Evolutionary conservation across 2,113 vertebrate genomes (phyloP).

Genomic region (human): DNA sequence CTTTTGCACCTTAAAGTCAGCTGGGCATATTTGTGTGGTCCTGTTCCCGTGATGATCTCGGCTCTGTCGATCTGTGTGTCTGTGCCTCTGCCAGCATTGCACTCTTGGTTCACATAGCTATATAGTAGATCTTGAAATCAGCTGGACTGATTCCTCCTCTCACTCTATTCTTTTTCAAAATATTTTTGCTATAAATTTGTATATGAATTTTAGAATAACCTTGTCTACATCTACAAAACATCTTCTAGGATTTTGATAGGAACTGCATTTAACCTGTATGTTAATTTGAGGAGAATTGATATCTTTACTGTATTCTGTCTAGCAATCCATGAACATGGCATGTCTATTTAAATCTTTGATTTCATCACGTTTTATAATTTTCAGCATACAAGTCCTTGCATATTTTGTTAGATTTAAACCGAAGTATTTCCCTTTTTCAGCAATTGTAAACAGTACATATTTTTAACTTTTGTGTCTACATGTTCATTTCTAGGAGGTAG

Average conservation of each 20-base stretch:
- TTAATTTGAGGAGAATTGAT: neutral
- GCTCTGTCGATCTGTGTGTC: neutral
- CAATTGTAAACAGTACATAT: neutral
- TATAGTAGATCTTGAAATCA: neutral
- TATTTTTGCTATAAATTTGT: neutral
- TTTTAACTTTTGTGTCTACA: neutral
- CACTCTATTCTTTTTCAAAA: neutral
- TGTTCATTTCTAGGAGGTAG: neutral
- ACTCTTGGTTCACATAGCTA: neutral
- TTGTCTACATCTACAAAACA: neutral
- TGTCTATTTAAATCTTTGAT: neutral
- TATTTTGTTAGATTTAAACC: constrained; percentile 5
- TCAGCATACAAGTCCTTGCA: neutral
- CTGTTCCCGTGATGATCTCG: neutral
- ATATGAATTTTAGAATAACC: neutral
- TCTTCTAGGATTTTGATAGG: neutral
- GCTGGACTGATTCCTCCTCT: neutral
- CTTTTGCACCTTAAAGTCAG: neutral
- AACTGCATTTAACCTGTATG: neutral
- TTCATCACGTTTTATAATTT: neutral
- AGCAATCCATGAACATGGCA: neutral
- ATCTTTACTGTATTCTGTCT: neutral
- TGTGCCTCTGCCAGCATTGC: too few species aligned
- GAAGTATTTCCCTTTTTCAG: neutral
- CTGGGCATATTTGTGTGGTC: neutral